Base-by-base conservation (phyloP, 2,888 invertebrate genomes). In the Silvanus unidentatus region DNA sequence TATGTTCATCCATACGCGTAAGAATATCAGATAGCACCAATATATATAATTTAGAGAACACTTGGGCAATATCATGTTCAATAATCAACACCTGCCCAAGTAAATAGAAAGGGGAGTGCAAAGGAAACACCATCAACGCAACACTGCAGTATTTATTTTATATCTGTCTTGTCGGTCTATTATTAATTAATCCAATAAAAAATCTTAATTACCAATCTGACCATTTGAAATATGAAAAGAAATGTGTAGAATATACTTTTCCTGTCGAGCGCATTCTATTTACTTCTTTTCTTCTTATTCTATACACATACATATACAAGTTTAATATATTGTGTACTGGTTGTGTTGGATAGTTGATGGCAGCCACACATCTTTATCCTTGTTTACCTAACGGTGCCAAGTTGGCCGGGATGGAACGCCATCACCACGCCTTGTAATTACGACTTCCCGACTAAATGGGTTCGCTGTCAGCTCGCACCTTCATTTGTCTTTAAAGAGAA, bases 381-480 rank as follows among this genome's bases (percentile, higher is more conserved):
- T 64, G 61, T 66, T 66, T 65, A 59, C 63, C 59, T 60, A 65
- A 62, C 62, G 62, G 63, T 63, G 63, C 58, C 59, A 58, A 50
- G 45, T 47, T 57, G 53, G 45, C 49, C 48, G 45, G 39, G 50
- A 52, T 47, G 52, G 45, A 53, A 48, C 50, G 48, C 50, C 61
- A 60, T 58, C 62, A 66, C 69, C 70, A 70, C 71, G 68, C 72
- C 73, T 71, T 71, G 71, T 73, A 73, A 73, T 73, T 73, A 73
- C 71, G 68, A 70, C 72, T 73, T 72, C 64, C 71, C 71, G 69
- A 71, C 71, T 70, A 72, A 71, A 72, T 70, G 71, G 70, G 67
- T 65, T 68, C 57, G 70, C 71, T 71, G 70, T 70, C 71, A 71
- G 70, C 68, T 71, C 65, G 70, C 72, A 72, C 71, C 71, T 70